Evolutionary conservation across 2,888 invertebrate species (phyloP).

Genomic region (Neoaliturus tenellus): DNA sequence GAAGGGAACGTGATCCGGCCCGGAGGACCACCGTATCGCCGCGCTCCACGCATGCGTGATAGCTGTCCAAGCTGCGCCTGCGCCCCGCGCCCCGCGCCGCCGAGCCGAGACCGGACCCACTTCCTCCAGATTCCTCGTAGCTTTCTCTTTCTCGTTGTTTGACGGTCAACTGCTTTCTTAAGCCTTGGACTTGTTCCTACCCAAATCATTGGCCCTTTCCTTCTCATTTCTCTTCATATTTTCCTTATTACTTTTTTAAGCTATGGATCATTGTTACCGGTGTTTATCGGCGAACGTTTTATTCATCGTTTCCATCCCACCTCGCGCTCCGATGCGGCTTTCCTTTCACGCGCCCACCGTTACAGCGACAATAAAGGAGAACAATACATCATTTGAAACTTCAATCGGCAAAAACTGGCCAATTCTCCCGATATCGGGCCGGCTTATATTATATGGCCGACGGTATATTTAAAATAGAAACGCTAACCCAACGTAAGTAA

Average conservation of each 20-base stretch:
- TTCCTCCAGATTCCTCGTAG: constrained; percentile 24
- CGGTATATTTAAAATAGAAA: no score
- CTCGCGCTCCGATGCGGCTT: no score
- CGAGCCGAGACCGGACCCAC: background rate
- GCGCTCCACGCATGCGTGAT: background rate
- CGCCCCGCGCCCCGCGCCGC: background rate
- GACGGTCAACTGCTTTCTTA: constrained; percentile 45
- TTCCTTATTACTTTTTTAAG: background rate
- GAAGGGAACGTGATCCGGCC: no score
- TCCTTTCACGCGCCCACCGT: no score
- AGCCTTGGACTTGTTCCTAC: constrained; percentile 33
- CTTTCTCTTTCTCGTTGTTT: constrained; percentile 30
- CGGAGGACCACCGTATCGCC: no score
- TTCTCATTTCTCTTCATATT: background rate
- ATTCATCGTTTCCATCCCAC: background rate
- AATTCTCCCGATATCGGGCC: no score
- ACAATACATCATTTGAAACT: no score
- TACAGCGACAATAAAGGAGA: no score
- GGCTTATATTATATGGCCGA: no score
- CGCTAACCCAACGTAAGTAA: no score
- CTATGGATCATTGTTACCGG: background rate
- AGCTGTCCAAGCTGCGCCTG: background rate
- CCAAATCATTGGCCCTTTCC: background rate
- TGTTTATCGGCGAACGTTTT: background rate
- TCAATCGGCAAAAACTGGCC: no score